These are phyloP conservation scores for Mythimna loreyi DNA, from an alignment of 2,888 invertebrate species.

Conservation along the genomic window DNA sequence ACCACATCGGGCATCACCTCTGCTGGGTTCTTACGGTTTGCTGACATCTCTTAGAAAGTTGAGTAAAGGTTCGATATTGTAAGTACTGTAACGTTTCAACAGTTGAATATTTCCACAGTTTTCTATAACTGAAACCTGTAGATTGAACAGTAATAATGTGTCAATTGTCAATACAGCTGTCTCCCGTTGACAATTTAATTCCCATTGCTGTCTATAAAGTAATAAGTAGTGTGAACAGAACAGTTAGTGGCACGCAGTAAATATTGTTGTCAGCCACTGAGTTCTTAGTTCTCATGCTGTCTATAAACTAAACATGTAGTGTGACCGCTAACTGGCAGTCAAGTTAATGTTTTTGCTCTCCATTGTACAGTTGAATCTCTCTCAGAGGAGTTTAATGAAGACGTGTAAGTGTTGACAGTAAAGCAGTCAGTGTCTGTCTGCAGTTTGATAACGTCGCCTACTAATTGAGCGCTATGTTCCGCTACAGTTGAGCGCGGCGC, in stretches of 20 bases:
- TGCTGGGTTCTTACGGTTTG: no score
- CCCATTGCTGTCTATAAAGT: slow-evolving; percentile 11
- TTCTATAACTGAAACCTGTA: not conserved
- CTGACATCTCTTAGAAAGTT: no score
- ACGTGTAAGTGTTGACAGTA: slow-evolving; percentile 37
- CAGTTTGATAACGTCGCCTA: slow-evolving; percentile 41
- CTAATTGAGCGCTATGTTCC: slow-evolving; percentile 60
- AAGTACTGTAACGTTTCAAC: not conserved
- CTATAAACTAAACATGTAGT: slow-evolving; percentile 5
- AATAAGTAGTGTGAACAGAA: slow-evolving; percentile 18
- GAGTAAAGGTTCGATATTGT: no score
- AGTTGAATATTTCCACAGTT: not conserved
- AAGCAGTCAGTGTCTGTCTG: slow-evolving; percentile 37
- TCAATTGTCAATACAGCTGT: slow-evolving; percentile 19
- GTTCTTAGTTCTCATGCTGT: slow-evolving; percentile 9
- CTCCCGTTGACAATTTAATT: slow-evolving; percentile 6
- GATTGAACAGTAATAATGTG: not conserved
- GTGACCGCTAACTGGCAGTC: not conserved
- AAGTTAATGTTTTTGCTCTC: not conserved
- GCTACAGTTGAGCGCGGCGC: slow-evolving; percentile 38
- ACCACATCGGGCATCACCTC: no score
- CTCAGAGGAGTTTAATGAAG: slow-evolving; percentile 8
- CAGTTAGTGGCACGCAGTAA: slow-evolving; percentile 1
- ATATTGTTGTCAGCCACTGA: slow-evolving; percentile 2
- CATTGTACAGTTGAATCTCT: slow-evolving; percentile 9